Evolutionary conservation across 2,113 vertebrate genomes (phyloP).

Genomic region (Hepsetus odoe): DNA sequence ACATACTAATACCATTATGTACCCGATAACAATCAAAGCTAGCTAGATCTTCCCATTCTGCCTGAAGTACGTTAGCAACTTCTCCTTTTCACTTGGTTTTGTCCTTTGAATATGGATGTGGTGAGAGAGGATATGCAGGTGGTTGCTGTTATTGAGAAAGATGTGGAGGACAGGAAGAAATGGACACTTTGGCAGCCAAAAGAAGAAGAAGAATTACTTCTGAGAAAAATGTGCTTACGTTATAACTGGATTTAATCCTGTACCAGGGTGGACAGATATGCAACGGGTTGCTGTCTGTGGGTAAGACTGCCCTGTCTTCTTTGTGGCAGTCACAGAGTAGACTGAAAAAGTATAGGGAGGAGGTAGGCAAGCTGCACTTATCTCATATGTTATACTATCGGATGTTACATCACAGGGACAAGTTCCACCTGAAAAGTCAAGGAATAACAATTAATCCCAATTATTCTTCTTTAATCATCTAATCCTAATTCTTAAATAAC

Average conservation of each 20-base stretch:
- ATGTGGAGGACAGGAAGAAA: too few relatives aligned
- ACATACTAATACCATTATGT: too few relatives aligned
- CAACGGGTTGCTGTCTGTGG: conserved; percentile 61
- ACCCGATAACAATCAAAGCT: too few relatives aligned
- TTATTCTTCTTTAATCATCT: not conserved
- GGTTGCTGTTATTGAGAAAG: too few relatives aligned
- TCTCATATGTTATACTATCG: conserved; percentile 44
- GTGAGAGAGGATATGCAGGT: too few relatives aligned
- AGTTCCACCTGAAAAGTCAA: conserved; percentile 57
- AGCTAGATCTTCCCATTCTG: too few relatives aligned
- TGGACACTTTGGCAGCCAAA: too few relatives aligned
- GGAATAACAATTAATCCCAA: conserved; percentile 7
- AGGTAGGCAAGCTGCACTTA: conserved; percentile 68
- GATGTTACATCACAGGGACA: conserved; percentile 65
- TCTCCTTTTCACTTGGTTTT: too few relatives aligned
- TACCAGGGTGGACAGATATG: conserved; percentile 63
- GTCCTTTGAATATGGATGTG: too few relatives aligned
- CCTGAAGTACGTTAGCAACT: too few relatives aligned
- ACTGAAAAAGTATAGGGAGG: conserved; percentile 63
- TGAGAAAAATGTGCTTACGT: conserved; percentile 65
- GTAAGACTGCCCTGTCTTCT: conserved; percentile 8
- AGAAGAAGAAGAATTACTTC: too few relatives aligned
- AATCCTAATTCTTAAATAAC: not conserved
- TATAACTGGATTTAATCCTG: conserved; percentile 63
- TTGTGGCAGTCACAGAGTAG: conserved; percentile 61